Evolutionary conservation across 2,113 vertebrate genomes (phyloP).

Genomic region (Anas platyrhynchos): DNA sequence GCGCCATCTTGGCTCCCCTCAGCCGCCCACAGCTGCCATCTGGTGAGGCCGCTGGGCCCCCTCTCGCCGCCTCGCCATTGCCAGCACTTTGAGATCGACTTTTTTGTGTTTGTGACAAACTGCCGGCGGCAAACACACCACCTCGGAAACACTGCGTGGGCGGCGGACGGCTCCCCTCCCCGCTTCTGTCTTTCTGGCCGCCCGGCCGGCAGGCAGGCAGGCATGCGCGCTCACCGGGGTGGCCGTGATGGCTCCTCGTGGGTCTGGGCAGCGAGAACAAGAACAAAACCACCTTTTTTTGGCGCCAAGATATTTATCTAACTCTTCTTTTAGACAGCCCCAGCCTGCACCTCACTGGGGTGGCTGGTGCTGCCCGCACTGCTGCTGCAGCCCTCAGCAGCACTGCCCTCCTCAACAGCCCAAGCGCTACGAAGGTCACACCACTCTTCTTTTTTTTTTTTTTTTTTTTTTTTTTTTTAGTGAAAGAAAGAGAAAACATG

Average conservation of each 20-base stretch:
- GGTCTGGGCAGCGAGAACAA: neutral
- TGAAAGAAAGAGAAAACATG: neutral
- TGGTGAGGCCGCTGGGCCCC: rapidly evolving
- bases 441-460: too few species aligned
- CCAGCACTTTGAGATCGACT: neutral
- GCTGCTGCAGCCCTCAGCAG: neutral
- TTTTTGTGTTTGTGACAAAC: neutral
- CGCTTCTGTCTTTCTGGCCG: neutral
- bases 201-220: neutral
- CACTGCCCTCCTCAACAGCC: neutral
- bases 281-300: neutral
- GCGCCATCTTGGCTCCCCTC: neutral
- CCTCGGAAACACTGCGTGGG: conserved; percentile 57
- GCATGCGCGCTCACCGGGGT: neutral
- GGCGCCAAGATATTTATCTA: neutral
- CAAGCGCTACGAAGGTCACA: rapidly evolving
- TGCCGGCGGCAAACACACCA: neutral
- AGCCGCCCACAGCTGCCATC: rapidly evolving
- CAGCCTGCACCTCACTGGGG: rapidly evolving
- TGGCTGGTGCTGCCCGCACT: rapidly evolving
- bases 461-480: neutral
- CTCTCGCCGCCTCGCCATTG: neutral
- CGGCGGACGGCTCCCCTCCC: neutral
- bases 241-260: neutral
- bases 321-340: neutral